Evolutionary conservation across 1,140 invertebrate species (phyloP), one percentile per base, ranked within the genome.

Genomic region (Vanessa tameamea): DNA sequence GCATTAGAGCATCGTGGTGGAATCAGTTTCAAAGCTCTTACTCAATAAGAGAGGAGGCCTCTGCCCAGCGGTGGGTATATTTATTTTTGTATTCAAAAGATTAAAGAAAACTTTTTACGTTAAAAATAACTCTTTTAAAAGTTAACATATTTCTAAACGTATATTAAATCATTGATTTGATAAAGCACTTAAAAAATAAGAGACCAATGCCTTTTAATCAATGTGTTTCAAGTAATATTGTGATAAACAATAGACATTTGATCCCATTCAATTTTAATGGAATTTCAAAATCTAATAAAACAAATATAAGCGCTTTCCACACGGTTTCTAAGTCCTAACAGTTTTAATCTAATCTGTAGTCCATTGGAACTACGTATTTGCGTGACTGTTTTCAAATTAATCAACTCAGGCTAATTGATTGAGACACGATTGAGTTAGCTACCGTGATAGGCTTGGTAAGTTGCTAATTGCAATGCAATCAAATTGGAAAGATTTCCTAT

Each of bases 311-410:
- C 63, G 53, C 72, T 79, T 72, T 73, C 68, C 64, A 66, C 64
- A 69, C 47, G 71, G 71, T 69, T 68, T 72, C 69, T 57, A 75
- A 69, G 51, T 51, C 55, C 69, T 69, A 69, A 71, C 69, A 69
- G 64, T 74, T 72, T 79, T 77, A 78, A 77, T 80, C 75, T 82
- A 82, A 81, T 83, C 74, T 64, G 65, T 78, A 76, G 75, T 75
- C 78, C 77, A 75, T 51, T 73, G 65, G 73, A 50, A 71, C 59
- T 78, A 57, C 66, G 75, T 70, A 73, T 75, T 72, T 68, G 78
- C 80, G 78, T 82, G 78, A 83, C 78, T 82, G 82, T 76, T 82
- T 83, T 82, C 77, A 78, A 82, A 82, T 83, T 83, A 83, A 83
- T 83, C 80, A 83, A 83, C 78, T 80, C 77, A 72, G 69, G 74